Base-by-base conservation (phyloP, 2,113 vertebrate genomes). In the Ophiodon elongatus region DNA sequence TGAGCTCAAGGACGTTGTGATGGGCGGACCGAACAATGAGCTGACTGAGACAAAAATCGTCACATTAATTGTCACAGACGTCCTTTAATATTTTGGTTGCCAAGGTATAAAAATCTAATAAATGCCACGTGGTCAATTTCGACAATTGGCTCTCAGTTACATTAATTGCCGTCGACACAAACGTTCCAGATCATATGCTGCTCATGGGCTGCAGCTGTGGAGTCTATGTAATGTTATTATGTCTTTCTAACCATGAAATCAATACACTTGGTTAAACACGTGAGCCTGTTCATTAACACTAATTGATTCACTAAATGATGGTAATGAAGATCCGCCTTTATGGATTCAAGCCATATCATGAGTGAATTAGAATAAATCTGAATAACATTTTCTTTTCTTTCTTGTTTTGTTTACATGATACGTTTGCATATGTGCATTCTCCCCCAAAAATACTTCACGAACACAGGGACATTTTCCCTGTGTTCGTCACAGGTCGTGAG, bases 291-390 rank as follows among this genome's bases (percentile, higher is more conserved):
- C 56, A 63, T 78, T 25, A n/a, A 7, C n/a, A 45, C 41, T 21
- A 31, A 4, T 4, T 9, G 27, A 50, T 57, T 72, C 45, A 64
- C 27, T 47, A 62, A 80, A 76, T 60, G 1, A 85, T 43, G 27
- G 2, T 33, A 60, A 83, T 66, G 23, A 69, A 35, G 14, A 27
- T 37, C 4, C 41, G 45, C 14, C 9, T 35, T 70, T 8, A n/a
- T 31, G 25, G 17, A 66, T 66, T 59, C 41, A 25, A 54, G 5
- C 47, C 27, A 33, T 41, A 54, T 8, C 13, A 15, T 31, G 65
- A 86, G 82, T 76, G 47, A 2, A 76, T 86, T 35, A 14, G 23
- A 75, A 84, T 66, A 31, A 54, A 74, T 66, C 10, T n/a, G 2
- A 75, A 82, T 56, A 13, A 8, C 3, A 73, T 73, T 65, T 37